phyloP scores from a whole-genome alignment of 1,140 invertebrate species.

The Cyclina sinensis region DNA sequence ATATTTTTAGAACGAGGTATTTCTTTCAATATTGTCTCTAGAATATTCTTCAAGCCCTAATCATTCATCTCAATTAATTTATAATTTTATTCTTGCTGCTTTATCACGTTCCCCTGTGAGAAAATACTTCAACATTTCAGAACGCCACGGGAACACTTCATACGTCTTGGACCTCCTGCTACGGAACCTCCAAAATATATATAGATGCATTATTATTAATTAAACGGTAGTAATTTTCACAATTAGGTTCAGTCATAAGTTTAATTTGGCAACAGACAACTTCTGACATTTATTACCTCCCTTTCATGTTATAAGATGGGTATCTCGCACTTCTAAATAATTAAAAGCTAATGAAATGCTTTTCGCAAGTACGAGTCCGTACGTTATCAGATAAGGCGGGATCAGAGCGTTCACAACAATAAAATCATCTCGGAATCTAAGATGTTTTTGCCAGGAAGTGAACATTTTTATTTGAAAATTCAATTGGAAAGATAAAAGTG shows the following conservation, averaged over 20 bases:
- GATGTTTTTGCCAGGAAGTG: too few species aligned
- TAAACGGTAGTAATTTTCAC: slow-evolving; percentile 25
- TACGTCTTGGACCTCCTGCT: not conserved
- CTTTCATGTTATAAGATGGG: slow-evolving; percentile 27
- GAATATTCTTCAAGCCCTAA: not conserved
- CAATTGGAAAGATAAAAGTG: too few species aligned
- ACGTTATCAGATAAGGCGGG: not conserved
- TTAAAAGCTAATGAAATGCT: slow-evolving; percentile 28
- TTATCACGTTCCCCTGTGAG: not conserved
- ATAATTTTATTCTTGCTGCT: not conserved
- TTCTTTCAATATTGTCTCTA: not conserved
- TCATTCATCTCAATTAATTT: not conserved
- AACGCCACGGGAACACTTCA: not conserved
- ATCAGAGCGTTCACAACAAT: slow-evolving; percentile 4
- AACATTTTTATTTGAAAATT: too few species aligned
- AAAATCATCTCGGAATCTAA: not conserved
- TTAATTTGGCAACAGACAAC: slow-evolving; percentile 22
- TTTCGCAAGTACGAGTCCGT: not conserved
- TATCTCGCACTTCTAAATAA: slow-evolving; percentile 22
- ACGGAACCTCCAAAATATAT: not conserved
- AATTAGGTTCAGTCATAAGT: slow-evolving; percentile 28
- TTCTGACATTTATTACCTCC: slow-evolving; percentile 28
- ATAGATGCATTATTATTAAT: slow-evolving; percentile 15
- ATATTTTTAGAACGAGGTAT: too few species aligned
- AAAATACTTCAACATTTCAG: not conserved